Base-by-base conservation (phyloP, 2,113 vertebrate genomes). In the Paradisaea rubra region DNA sequence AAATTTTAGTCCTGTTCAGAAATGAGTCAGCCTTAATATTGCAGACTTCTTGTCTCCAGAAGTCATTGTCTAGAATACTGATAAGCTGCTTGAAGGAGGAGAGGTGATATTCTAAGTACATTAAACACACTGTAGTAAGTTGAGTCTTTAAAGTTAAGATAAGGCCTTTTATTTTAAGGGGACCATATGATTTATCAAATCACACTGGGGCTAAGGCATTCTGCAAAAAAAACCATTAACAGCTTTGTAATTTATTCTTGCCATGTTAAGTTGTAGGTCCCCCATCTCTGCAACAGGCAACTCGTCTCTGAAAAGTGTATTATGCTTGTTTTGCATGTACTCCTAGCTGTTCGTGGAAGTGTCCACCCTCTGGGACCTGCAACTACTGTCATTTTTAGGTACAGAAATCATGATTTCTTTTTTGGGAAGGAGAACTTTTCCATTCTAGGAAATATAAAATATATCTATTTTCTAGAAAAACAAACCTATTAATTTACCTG, bases 121-220 rank as follows among this genome's bases (percentile, higher is more conserved):
- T 47, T 72, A 89, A 21, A 65, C 65, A 72, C n/a, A 28, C 4
- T 18, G 19, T 11, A 77, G n/a, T 82, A 85, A 94, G 91, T 1
- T 35, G 49, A 88, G 28, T 83, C 50, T 81, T 81, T 84, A 37
- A 81, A 54, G 17, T 70, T 49, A 80, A 91, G 65, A 77, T 82
- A 84, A 90, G 14, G 27, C 14, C 65, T 85, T 91, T 93, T 87
- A 53, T 89, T 94, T 94, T 87, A 92, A 72, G 27, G 13, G 13
- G 23, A 87, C 11, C 7, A 72, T 52, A 11, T 50, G 30, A 79
- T 89, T 94, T 89, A 72, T 85, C 35, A 87, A 87, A 87, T 72
- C 63, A 47, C 20, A 1, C 2, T 20, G 45, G 54, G 9, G 5
- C 6, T 69, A 60, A 61, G 83, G 37, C 54, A 54, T 80, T 87